Evolutionary conservation across 2,797 vertebrate species (phyloP).

Genomic region (Macrochelys suwanniensis): DNA sequence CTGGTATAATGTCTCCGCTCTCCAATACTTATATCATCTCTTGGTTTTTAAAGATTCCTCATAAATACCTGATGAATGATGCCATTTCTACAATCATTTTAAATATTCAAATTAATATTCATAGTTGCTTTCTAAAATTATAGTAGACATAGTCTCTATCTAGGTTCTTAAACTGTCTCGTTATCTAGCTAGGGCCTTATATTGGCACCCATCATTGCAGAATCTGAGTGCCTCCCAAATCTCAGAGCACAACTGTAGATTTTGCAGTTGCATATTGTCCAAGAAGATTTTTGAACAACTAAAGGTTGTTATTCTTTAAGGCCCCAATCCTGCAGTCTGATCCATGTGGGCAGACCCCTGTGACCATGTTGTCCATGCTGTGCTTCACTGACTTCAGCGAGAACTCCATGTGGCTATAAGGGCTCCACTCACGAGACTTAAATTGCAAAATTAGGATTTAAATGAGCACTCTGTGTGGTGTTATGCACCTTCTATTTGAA

Average conservation of each 20-base stretch:
- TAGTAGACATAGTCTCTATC: not conserved
- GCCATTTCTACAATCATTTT: slow-evolving; percentile 36
- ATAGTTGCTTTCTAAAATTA: slow-evolving; percentile 62
- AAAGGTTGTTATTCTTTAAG: not conserved
- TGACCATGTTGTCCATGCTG: not conserved
- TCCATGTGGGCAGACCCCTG: not conserved
- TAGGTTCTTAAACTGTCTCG: slow-evolving; percentile 28
- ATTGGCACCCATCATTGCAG: not conserved
- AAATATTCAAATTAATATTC: slow-evolving; percentile 31
- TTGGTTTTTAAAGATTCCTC: not conserved
- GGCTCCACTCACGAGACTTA: not conserved
- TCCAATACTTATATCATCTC: slow-evolving; percentile 28
- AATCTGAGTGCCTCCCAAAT: rapidly evolving
- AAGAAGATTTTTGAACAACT: not conserved
- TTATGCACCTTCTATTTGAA: not conserved
- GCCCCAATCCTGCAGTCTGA: not conserved
- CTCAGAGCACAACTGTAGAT: not conserved
- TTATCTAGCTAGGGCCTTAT: not conserved
- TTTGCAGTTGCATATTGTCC: not conserved
- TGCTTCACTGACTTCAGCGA: not conserved
- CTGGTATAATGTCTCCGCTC: not conserved
- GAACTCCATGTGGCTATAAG: not conserved
- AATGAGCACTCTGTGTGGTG: not conserved
- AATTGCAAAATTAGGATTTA: not conserved
- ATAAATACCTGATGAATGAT: slow-evolving; percentile 40